phyloP scores from a whole-genome alignment of 2,113 vertebrate genomes.

The Oenanthe melanoleuca region DNA sequence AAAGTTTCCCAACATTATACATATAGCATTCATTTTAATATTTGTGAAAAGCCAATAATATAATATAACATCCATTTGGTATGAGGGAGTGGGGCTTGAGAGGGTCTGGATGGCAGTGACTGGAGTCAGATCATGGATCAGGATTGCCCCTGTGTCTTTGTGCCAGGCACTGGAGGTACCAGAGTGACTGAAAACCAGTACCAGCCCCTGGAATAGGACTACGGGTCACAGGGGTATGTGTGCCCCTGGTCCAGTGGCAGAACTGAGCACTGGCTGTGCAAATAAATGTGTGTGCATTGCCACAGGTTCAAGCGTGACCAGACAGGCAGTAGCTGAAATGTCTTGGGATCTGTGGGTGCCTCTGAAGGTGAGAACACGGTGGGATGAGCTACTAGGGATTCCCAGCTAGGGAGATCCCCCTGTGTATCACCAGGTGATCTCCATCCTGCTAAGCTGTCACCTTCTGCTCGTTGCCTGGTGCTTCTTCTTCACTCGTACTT shows the following conservation, averaged over 20 bases:
- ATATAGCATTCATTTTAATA: no score
- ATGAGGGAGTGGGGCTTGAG: accelerated
- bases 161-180: background rate
- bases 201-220: background rate
- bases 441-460: accelerated
- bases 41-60: no score
- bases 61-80: no score
- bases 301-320: background rate
- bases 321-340: background rate
- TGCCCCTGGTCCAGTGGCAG: background rate
- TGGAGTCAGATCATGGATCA: background rate
- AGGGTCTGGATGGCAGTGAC: background rate
- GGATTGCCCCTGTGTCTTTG: background rate
- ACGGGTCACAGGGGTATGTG: accelerated
- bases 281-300: background rate
- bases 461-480: background rate
- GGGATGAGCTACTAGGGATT: background rate
- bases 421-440: background rate
- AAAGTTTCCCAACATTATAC: no score
- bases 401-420: background rate
- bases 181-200: background rate
- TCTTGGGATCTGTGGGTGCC: background rate
- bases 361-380: background rate
- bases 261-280: background rate
- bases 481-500: background rate